Evolutionary conservation across 2,888 invertebrate genomes (phyloP).

Genomic region (Exephanes ischioxanthus): DNA sequence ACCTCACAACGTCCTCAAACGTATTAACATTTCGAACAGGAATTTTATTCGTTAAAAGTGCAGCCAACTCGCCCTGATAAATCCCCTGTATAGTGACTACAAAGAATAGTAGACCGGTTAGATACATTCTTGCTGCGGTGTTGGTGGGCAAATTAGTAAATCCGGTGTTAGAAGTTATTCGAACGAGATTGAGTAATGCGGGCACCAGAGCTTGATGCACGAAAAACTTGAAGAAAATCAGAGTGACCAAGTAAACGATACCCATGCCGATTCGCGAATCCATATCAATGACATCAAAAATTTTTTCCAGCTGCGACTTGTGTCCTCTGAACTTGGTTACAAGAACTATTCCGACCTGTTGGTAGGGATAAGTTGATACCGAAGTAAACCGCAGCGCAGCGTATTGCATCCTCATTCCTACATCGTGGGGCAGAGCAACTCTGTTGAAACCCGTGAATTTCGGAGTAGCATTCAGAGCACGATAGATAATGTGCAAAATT

Average conservation of each 20-base stretch:
- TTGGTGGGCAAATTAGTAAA: background rate
- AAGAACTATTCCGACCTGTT: no score
- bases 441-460: no score
- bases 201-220: background rate
- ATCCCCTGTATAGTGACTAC: background rate
- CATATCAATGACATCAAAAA: background rate
- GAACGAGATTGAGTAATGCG: background rate
- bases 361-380: no score
- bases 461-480: no score
- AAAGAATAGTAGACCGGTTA: background rate
- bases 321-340: background rate
- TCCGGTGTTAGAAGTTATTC: background rate
- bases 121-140: slow-evolving; percentile 1
- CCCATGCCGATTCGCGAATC: background rate
- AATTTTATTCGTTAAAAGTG: background rate
- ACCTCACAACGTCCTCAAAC: no score
- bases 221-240: background rate
- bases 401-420: no score
- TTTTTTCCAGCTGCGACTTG: background rate
- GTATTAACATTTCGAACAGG: background rate
- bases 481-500: no score
- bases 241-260: background rate
- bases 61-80: background rate
- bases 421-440: rapidly evolving
- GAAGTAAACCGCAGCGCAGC: no score